Evolutionary conservation across 2,113 vertebrate species (phyloP), one percentile per base, ranked within the genome.

Genomic region (Toxostoma redivivum): DNA sequence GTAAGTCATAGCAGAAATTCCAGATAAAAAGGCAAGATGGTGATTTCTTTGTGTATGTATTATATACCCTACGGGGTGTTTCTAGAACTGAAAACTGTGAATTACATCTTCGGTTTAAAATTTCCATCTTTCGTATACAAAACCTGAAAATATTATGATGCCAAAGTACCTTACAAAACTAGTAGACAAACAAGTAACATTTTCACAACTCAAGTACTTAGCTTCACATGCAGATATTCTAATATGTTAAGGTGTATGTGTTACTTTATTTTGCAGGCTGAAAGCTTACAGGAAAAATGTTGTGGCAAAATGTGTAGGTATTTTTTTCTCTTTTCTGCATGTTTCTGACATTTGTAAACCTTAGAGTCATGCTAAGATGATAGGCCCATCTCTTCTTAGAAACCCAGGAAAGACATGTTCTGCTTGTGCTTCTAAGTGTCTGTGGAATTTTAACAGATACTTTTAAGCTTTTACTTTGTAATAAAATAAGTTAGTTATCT

Each of bases 301-400:
- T 77, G 97, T 99, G 14, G 99, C 99, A 96, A 99, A 99, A 99
- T 99, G 99, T 96, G 99, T 99, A 98, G 81, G 99, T 99, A 96
- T 93, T 67, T 64, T 51, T 65, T 27, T n/a, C 8, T 65, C 21
- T 47, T 66, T 69, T 50, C 53, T 60, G 56, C 0, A 19, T 47
- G 7, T 77, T 88, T 86, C 11, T 73, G 51, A 20, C 42, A 27
- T 50, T 33, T 51, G 47, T 71, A 79, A 87, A 69, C 44, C 4
- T 48, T 24, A 31, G 24, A 57, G 30, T 35, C 40, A 23, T 88
- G 33, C 27, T 70, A 66, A 69, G 3, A 3, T 25, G 7, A 60
- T 19, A 53, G 6, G 18, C 20, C 5, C 40, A 1, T 60, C 18
- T 73, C 51, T 77, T 50, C 37, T 7, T 44, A 42, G n/a, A 87